Conservation (phyloP, 2,113 vertebrate genomes). For the Ploceus nigricollis region DNA sequence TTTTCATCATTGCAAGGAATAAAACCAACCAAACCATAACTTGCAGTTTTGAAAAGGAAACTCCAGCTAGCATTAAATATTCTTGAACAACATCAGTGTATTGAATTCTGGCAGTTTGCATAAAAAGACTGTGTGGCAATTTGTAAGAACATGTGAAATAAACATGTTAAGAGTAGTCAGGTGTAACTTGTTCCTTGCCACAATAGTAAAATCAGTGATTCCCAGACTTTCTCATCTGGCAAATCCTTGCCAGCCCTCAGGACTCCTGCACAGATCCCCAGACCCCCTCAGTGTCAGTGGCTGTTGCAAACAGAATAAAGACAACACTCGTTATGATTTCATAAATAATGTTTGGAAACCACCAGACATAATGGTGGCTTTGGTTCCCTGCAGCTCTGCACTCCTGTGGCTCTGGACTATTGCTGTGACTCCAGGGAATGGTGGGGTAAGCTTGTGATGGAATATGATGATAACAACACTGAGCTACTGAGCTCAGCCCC, state of each 20-base stretch:
- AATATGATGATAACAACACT: background rate
- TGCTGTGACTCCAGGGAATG: background rate
- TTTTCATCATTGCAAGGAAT: background rate
- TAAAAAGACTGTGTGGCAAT: background rate
- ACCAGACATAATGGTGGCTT: background rate
- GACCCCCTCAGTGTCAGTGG: background rate
- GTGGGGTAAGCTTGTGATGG: background rate
- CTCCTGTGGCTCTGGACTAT: background rate
- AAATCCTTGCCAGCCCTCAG: background rate
- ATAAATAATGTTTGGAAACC: background rate
- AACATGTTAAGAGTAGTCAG: background rate
- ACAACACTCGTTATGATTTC: accelerated
- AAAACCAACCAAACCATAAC: background rate
- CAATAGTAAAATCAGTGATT: background rate
- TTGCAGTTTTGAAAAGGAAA: background rate
- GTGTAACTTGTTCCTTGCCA: background rate
- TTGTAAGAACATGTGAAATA: background rate
- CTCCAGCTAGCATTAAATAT: background rate
- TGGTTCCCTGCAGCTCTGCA: background rate
- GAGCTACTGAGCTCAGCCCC: background rate
- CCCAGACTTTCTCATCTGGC: background rate
- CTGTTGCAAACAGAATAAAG: background rate
- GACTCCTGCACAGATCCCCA: background rate
- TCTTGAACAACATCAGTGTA: background rate
- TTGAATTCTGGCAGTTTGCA: background rate